A percentile compares a stretch with the other conserved stretches of the same genome.
These are phyloP conservation scores for Cabera pusaria DNA, from an alignment of 2,888 invertebrate species.

Conservation along the genomic window DNA sequence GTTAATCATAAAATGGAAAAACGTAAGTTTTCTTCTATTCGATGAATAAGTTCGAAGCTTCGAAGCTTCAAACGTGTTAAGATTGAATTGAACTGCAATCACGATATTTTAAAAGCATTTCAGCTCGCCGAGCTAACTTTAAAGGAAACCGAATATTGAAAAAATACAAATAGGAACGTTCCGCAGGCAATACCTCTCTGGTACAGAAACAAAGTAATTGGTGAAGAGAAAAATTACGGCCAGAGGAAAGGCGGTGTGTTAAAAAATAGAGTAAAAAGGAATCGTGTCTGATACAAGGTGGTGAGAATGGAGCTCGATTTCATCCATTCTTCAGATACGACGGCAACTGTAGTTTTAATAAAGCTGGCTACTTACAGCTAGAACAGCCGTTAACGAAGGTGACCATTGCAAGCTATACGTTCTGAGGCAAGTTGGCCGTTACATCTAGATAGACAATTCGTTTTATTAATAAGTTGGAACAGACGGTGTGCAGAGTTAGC, in stretches of 20 bases:
- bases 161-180: slow-evolving; percentile 42
- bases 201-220: slow-evolving; percentile 65
- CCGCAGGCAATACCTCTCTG: slow-evolving; percentile 49
- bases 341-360: not conserved
- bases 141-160: slow-evolving; percentile 47
- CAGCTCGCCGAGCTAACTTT: slow-evolving; percentile 16
- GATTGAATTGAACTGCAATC: slow-evolving; percentile 1
- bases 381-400: not conserved
- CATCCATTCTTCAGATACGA: slow-evolving; percentile 32
- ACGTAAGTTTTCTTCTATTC: no score
- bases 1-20: slow-evolving; percentile 4
- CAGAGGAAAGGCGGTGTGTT: slow-evolving; percentile 50
- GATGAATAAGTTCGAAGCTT: no score
- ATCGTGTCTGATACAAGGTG: slow-evolving; percentile 51
- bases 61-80: slow-evolving; percentile 7
- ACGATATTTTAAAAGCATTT: slow-evolving; percentile 20
- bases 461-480: slow-evolving; percentile 46
- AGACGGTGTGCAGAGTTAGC: slow-evolving; percentile 42
- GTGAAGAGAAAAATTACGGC: slow-evolving; percentile 63
- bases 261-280: slow-evolving; percentile 53
- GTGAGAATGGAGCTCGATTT: slow-evolving; percentile 48
- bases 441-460: slow-evolving; percentile 48
- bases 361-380: not conserved
- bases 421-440: slow-evolving; percentile 30
- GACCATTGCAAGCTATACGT: slow-evolving; percentile 2